Percentiles rank a stretch among this genome's conserved stretches.
Conservation (phyloP, 2,888 invertebrate genomes). For the Physocephala rufipes region DNA sequence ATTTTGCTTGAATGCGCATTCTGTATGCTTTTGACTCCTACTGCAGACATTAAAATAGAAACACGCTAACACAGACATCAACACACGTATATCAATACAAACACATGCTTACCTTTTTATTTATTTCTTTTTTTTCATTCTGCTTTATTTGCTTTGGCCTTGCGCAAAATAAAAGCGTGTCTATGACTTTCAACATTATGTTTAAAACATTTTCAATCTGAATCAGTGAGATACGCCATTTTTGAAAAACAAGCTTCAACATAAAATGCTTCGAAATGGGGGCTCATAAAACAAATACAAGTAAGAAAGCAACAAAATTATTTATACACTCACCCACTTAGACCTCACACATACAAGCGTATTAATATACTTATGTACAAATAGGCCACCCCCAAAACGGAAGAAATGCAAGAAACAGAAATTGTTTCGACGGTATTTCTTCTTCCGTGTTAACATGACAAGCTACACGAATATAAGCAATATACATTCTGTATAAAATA, state of each 20-base stretch:
- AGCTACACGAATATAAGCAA: constrained; percentile 50
- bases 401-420: not conserved
- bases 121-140: too few relatives aligned
- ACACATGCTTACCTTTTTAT: not conserved
- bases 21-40: too few relatives aligned
- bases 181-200: constrained; percentile 36
- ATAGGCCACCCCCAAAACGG: constrained; percentile 9
- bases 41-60: not conserved
- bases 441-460: constrained; percentile 53
- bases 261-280: constrained; percentile 32
- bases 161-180: constrained; percentile 28
- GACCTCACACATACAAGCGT: constrained; percentile 26
- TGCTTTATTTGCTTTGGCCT: too few relatives aligned
- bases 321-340: too few relatives aligned
- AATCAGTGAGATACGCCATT: constrained; percentile 38
- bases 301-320: not conserved
- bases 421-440: constrained; percentile 44
- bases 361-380: too few relatives aligned
- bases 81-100: constrained; percentile 28
- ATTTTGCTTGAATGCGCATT: not conserved
- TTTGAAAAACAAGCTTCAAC: constrained; percentile 31
- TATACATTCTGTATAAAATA: constrained; percentile 11
- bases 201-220: constrained; percentile 37
- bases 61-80: constrained; percentile 19
- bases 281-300: constrained; percentile 35